These are phyloP conservation scores for Axea sp. DNA, from an alignment of 2,888 invertebrate genomes.

Conservation along the genomic window DNA sequence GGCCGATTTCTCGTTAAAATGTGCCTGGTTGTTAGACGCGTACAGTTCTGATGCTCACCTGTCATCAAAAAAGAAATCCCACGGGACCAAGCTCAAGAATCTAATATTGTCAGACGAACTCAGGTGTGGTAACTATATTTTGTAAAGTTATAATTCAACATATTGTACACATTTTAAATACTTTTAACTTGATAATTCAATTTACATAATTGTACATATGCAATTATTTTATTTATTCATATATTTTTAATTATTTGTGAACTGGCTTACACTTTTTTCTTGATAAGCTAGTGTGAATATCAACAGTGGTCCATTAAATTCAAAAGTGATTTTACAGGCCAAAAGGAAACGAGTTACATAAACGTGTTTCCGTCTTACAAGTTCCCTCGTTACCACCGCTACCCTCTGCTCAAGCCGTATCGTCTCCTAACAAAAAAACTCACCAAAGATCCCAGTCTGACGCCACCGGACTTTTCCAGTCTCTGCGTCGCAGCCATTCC, in stretches of 20 bases:
- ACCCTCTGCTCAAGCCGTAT: constrained; percentile 74
- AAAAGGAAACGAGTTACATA: constrained; percentile 74
- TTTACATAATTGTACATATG: too few species aligned
- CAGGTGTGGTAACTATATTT: too few species aligned
- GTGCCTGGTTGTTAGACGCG: constrained; percentile 98
- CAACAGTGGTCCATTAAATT: too few species aligned
- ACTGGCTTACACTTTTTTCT: too few species aligned
- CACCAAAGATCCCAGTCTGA: constrained; percentile 91
- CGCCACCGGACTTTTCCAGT: constrained; percentile 86
- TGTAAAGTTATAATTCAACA: too few species aligned
- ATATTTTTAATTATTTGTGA: too few species aligned
- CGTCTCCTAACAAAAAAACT: constrained; percentile 84
- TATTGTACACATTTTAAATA: too few species aligned
- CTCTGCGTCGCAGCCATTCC: constrained; percentile 78
- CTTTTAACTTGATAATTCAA: too few species aligned
- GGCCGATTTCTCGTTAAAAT: constrained; percentile 96
- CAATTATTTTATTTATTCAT: too few species aligned
- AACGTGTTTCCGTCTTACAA: constrained; percentile 74
- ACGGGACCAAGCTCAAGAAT: constrained; percentile 87
- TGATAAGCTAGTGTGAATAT: too few species aligned
- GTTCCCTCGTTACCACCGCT: constrained; percentile 76
- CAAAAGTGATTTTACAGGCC: constrained; percentile 71
- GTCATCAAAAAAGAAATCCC: constrained; percentile 86
- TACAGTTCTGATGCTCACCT: constrained; percentile 88
- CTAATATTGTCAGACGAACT: constrained; percentile 87